These are phyloP conservation scores for Panopea generosa DNA, from an alignment of 2,888 invertebrate species.

Conservation along the genomic window DNA sequence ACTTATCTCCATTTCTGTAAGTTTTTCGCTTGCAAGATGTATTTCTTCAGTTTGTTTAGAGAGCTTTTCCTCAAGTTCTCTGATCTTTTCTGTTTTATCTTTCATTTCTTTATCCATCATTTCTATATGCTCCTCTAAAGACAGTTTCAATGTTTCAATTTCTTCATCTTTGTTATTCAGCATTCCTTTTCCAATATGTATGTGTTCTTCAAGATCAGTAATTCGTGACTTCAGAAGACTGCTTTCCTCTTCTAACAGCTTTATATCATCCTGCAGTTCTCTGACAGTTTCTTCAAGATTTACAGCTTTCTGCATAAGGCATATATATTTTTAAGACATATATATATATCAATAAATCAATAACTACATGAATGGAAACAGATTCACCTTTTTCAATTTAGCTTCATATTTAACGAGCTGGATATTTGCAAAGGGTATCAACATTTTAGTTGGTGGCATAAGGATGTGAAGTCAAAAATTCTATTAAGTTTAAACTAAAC, in stretches of 20 bases:
- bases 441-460: too few relatives aligned
- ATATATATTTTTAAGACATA: too few relatives aligned
- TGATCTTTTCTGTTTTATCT: slow-evolving; percentile 33
- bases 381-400: too few relatives aligned
- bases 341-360: too few relatives aligned
- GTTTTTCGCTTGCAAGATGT: not conserved
- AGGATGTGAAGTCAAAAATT: too few relatives aligned
- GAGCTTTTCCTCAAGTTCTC: slow-evolving; percentile 21
- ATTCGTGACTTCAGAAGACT: slow-evolving; percentile 6
- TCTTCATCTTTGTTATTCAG: slow-evolving; percentile 22
- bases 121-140: slow-evolving; percentile 21
- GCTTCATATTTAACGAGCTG: too few relatives aligned
- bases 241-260: slow-evolving; percentile 21
- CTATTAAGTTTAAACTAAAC: too few relatives aligned
- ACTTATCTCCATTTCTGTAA: not conserved
- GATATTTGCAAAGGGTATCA: too few relatives aligned
- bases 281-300: slow-evolving; percentile 10
- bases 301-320: not conserved
- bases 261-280: not conserved
- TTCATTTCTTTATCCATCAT: slow-evolving; percentile 28
- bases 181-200: slow-evolving; percentile 32
- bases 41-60: slow-evolving; percentile 7
- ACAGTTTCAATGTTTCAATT: slow-evolving; percentile 11
- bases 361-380: too few relatives aligned
- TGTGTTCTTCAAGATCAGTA: slow-evolving; percentile 27